phyloP scores from a whole-genome alignment of 2,113 vertebrate species.

The Phylloscopus trochiloides region DNA sequence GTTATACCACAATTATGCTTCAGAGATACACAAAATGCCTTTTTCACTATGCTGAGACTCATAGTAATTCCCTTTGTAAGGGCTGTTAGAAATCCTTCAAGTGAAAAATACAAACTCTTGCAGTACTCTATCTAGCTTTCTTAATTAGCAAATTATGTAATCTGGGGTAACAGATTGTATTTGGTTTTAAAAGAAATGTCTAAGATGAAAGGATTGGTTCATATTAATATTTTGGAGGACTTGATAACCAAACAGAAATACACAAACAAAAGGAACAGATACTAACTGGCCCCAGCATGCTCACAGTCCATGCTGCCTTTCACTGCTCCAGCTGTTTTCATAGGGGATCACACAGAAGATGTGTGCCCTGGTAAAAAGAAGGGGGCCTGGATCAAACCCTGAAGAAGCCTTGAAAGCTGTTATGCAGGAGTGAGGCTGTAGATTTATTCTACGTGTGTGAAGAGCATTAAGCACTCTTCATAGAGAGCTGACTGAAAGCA shows the following conservation, averaged over 20 bases:
- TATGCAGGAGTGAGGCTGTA: not conserved
- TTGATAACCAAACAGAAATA: not conserved
- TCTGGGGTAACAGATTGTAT: not conserved
- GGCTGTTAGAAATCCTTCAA: not conserved
- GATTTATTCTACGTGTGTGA: not conserved
- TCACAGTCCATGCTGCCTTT: not conserved
- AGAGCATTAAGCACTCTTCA: not conserved
- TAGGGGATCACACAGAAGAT: not conserved
- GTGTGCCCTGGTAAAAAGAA: not conserved
- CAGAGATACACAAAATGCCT: not conserved
- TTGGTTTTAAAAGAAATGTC: not conserved
- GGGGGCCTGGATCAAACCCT: not conserved
- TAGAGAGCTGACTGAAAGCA: not conserved
- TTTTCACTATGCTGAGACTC: not conserved
- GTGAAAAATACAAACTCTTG: not conserved
- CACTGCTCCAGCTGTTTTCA: not conserved
- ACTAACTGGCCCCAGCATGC: not conserved
- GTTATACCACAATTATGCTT: not conserved
- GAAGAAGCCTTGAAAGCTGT: not conserved
- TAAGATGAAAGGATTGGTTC: not conserved
- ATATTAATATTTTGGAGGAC: not conserved
- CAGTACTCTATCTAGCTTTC: not conserved
- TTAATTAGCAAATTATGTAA: not conserved
- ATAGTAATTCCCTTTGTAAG: not conserved
- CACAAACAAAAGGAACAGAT: not conserved